Evolutionary conservation across 1,140 invertebrate genomes (phyloP), one percentile per base, ranked within the genome.

Genomic region (Drosophila sturtevanti): DNA sequence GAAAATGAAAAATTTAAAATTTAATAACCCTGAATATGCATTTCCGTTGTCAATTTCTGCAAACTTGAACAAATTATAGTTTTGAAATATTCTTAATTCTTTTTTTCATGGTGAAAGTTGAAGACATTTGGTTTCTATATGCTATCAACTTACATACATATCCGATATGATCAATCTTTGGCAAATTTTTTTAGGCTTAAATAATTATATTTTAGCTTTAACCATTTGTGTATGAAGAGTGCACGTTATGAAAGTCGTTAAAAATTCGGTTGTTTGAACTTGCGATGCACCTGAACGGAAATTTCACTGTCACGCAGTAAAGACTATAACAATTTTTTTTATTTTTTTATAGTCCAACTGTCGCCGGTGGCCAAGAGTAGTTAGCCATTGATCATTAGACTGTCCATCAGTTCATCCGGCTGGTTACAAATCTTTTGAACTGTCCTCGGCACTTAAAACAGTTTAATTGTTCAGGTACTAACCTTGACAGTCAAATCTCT

Each of bases 391-490:
- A 66, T 70, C 68, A 51, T 58, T 68, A 56, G 55, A 60, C 66
- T 44, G 65, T 52, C 27, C 67, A 62, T 67, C 70, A 58, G 65
- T 14, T 63, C 54, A 73, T 86, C 78, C 81, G 78, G 68, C 56
- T 37, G 37, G 6, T 31, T 35, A 75, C 59, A 61, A 58, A 68
- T 51, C 62, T 27, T 48, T 31, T 27, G 7, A 56, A 44, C 31
- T 35, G 35, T 81, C 76, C 76, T 70, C 66, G 22, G 24, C 22
- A 51, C 31, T 58, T 66, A 54, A 66, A 81, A 74, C 77, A 74
- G 63, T 56, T 87, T 81, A 81, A 85, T 87, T 80, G 60, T 52
- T 22, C 24, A 55, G 16, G 55, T 31, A 24, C 44, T 35, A 37
- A 35, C 64, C 56, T 73, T 3, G 11, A 2, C 9, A 21, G 21